Evolutionary conservation across 2,888 invertebrate species (phyloP).

Genomic region (Lissocephala sabroskyi): DNA sequence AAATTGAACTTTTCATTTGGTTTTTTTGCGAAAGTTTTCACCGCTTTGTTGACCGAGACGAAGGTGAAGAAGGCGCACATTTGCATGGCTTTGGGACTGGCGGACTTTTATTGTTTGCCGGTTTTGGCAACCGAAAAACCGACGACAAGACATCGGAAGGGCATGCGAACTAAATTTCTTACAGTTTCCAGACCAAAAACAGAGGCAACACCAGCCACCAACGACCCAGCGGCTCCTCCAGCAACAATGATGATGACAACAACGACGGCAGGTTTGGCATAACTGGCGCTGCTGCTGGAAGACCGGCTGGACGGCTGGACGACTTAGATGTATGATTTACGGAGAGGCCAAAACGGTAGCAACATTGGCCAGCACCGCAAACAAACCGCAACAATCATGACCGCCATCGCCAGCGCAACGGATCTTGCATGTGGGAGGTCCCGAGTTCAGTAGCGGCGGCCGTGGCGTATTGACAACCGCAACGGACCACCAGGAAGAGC

Average conservation of each 20-base stretch:
- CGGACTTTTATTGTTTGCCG: conserved; percentile 63
- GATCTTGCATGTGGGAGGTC: conserved; percentile 56
- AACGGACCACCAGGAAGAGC: conserved; percentile 52
- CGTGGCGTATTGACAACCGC: conserved; percentile 52
- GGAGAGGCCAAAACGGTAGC: conserved; percentile 49
- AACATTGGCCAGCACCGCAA: background rate
- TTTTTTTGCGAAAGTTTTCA: conserved; percentile 55
- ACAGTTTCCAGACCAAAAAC: conserved; percentile 61
- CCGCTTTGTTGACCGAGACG: too few species aligned
- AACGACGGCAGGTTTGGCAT: background rate
- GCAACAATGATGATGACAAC: background rate
- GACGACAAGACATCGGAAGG: conserved; percentile 41
- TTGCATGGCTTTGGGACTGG: conserved; percentile 33
- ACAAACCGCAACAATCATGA: conserved; percentile 7
- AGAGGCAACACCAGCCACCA: conserved; percentile 49
- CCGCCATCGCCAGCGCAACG: conserved; percentile 1
- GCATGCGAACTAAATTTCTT: conserved; percentile 68
- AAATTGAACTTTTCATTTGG: conserved; percentile 57
- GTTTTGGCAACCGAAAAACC: conserved; percentile 45
- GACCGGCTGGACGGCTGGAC: too few species aligned
- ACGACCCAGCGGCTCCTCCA: conserved; percentile 13
- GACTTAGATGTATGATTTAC: background rate
- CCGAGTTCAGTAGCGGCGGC: conserved; percentile 33
- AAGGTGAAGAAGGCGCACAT: too few species aligned
- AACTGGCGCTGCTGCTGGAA: background rate